These are phyloP conservation scores for Drosophila orena DNA, from an alignment of 1,140 invertebrate genomes.

Conservation along the genomic window DNA sequence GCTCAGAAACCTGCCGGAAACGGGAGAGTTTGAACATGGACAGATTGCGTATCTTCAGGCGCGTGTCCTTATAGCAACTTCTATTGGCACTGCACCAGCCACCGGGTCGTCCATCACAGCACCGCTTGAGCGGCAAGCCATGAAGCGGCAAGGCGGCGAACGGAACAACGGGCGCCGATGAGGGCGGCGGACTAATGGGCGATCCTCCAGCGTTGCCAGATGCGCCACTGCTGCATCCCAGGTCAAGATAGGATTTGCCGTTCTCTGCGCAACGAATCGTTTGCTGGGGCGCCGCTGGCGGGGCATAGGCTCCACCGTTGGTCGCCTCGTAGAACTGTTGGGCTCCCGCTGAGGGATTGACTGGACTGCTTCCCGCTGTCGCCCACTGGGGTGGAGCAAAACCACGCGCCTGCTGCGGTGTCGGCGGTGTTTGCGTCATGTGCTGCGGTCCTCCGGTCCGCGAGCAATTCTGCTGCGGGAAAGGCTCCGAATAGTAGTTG, in stretches of 20 bases:
- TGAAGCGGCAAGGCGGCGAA: slow-evolving; percentile 45
- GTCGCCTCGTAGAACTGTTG: slow-evolving; percentile 55
- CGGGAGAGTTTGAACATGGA: slow-evolving; percentile 96
- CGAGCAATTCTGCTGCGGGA: slow-evolving; percentile 84
- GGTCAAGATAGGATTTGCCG: slow-evolving; percentile 94
- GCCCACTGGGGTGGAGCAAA: slow-evolving; percentile 74
- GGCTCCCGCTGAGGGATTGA: slow-evolving; percentile 43
- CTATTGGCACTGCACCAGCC: slow-evolving; percentile 90
- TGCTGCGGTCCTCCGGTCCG: slow-evolving; percentile 79
- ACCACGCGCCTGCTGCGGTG: slow-evolving; percentile 52
- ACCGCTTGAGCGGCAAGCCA: slow-evolving; percentile 86
- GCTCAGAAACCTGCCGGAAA: slow-evolving; percentile 94
- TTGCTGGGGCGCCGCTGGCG: slow-evolving; percentile 87
- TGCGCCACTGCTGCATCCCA: slow-evolving; percentile 89
- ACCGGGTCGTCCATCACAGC: slow-evolving; percentile 90
- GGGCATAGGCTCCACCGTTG: slow-evolving; percentile 31
- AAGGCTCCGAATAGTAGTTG: slow-evolving; percentile 84
- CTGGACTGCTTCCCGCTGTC: slow-evolving; percentile 29
- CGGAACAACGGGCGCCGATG: slow-evolving; percentile 24
- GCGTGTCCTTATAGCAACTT: slow-evolving; percentile 92
- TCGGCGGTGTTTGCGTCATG: slow-evolving; percentile 44
- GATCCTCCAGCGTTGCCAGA: slow-evolving; percentile 50
- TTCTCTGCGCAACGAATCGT: slow-evolving; percentile 95
- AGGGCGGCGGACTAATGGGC: slow-evolving; percentile 36
- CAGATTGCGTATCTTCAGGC: slow-evolving; percentile 95